Conservation (phyloP, 2,797 vertebrate species). For the Adelosebastes latens region DNA sequence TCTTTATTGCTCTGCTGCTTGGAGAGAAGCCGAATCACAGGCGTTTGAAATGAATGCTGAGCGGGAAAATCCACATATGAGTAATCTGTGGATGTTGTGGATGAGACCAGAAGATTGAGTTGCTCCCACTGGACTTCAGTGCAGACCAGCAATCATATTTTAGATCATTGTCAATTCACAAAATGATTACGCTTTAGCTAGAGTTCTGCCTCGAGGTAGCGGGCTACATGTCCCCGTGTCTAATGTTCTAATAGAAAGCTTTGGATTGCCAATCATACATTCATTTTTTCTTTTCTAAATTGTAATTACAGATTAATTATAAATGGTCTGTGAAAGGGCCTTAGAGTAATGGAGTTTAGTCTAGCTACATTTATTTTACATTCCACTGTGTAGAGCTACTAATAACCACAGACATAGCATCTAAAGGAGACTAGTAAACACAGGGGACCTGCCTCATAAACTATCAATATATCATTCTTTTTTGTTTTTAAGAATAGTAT, state of each 20-base stretch:
- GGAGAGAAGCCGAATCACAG: conserved; percentile 29
- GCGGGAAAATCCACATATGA: conserved; percentile 1
- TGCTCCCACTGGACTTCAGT: conserved; percentile 20
- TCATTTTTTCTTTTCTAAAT: not conserved
- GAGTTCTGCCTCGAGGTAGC: not conserved
- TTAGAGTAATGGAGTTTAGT: not conserved
- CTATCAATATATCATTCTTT: not conserved
- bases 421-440: not conserved
- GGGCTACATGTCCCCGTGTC: not conserved
- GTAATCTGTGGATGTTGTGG: conserved; percentile 28
- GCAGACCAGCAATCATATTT: conserved; percentile 29
- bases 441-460: not conserved
- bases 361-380: conserved; percentile 1
- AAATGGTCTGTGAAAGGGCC: not conserved
- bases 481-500: not conserved
- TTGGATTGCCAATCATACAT: not conserved
- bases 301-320: conserved; percentile 1
- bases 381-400: not conserved
- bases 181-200: not conserved
- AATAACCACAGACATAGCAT: not conserved
- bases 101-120: conserved; percentile 29
- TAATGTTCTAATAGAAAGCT: not conserved
- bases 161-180: conserved; percentile 22
- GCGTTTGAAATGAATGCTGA: conserved; percentile 21
- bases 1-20: conserved; percentile 64